phyloP scores from a whole-genome alignment of 2,888 invertebrate genomes.

The Epinotia demarniana region DNA sequence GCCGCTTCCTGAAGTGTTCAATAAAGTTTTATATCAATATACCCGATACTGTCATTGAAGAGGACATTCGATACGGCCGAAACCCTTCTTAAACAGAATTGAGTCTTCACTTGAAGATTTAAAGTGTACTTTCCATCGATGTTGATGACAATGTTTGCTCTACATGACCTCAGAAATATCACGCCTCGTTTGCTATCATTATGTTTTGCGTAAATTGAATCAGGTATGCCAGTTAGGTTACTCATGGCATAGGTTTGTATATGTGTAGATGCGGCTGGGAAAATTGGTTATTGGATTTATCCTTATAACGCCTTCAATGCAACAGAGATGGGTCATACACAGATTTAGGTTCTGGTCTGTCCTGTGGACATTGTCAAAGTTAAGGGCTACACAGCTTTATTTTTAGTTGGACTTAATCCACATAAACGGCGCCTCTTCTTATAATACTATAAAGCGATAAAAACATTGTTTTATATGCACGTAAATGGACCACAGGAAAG shows the following conservation, averaged over 20 bases:
- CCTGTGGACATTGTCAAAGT: no score
- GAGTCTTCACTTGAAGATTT: conserved; percentile 8
- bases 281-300: not conserved
- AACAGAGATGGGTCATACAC: not conserved
- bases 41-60: conserved; percentile 27
- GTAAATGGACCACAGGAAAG: no score
- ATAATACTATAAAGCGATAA: no score
- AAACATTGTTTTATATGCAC: no score
- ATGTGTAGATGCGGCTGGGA: not conserved
- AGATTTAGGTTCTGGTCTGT: no score
- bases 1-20: conserved; percentile 17
- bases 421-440: no score
- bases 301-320: not conserved
- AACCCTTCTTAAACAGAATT: not conserved
- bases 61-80: conserved; percentile 35
- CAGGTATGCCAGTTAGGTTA: conserved; percentile 31
- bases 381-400: no score
- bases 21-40: conserved; percentile 29
- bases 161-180: conserved; percentile 40
- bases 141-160: conserved; percentile 25
- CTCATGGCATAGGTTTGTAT: conserved; percentile 13
- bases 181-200: conserved; percentile 39
- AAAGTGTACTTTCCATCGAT: conserved; percentile 4
- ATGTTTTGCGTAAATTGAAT: conserved; percentile 41
- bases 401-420: no score